Base-by-base conservation (phyloP, 2,113 vertebrate genomes). In the Daubentonia madagascariensis region DNA sequence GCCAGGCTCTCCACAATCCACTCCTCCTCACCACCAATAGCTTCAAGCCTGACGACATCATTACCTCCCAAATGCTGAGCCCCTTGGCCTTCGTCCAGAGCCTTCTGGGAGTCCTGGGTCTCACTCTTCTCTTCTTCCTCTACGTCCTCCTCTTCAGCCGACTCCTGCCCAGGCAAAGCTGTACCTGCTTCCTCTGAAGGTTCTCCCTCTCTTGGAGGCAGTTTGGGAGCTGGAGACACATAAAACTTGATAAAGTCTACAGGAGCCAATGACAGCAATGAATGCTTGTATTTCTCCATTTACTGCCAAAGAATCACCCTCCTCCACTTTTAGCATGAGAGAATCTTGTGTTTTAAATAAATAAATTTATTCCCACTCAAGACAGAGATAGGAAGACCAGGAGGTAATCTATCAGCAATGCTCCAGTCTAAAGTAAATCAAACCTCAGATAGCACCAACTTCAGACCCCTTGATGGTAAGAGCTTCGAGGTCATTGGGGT, bases 1-100 rank as follows among this genome's bases (percentile, higher is more conserved):
- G 35, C 11, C 78, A 83, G 30, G 12, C 20, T 35, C 23, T 16
- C 16, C 30, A 59, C 61, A n/a, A 18, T 63, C 50, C 16, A 86
- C 8, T 63, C 83, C 54, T 84, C 48, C 61, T 72, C 1, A 65
- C 16, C 14, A 80, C 3, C 0, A 43, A 59, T 52, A 81, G 25
- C 59, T 65, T 79, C 50, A 43, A 61, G 45, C 28, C 57, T 23
- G 23, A 72, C 25, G 22, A 32, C 2, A 16, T 63, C 52, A 57
- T 94, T 98, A 99, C 99, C 98, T 98, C 96, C 98, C 92, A 98
- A 96, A 5, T 80, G 98, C 79, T 97, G 98, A 28, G 68, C 1
- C 67, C 0, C 80, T 32, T 96, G 96, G 50, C 30, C 57, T 91
- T 97, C 97, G 85, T 98, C 18, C 0, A 94, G 35, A 89, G 83